A percentile compares a stretch with the other conserved stretches of the same genome.
These are phyloP conservation scores for Amphipoea lucens DNA, from an alignment of 2,888 invertebrate species.

Conservation along the genomic window DNA sequence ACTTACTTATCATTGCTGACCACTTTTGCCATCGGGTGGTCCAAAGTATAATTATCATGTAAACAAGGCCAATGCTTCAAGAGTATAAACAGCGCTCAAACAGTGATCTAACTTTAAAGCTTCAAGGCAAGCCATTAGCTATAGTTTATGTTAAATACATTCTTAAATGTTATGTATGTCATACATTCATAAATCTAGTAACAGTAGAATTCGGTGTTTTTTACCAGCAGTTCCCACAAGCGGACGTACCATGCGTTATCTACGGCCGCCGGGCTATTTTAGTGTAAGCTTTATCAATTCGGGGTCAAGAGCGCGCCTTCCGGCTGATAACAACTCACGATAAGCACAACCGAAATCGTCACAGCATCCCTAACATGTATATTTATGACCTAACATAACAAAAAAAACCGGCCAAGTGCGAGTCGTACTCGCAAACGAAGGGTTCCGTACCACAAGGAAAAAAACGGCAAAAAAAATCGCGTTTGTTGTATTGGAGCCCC, in stretches of 20 bases:
- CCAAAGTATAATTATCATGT: no score
- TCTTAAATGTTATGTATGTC: background rate
- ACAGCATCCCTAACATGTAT: conserved; percentile 84
- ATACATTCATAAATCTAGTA: conserved; percentile 7
- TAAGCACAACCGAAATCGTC: conserved; percentile 74
- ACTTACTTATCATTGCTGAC: background rate
- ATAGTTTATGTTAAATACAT: background rate
- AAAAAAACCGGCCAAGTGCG: conserved; percentile 43
- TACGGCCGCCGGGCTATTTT: conserved; percentile 74
- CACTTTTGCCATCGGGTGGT: background rate
- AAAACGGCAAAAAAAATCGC: no score
- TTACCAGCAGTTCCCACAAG: conserved; percentile 40
- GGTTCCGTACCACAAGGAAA: no score
- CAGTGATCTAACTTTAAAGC: background rate
- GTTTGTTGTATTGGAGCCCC: no score
- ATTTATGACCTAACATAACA: conserved; percentile 74
- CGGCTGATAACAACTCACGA: conserved; percentile 81
- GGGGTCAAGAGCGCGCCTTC: conserved; percentile 89
- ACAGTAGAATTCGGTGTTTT: conserved; percentile 22
- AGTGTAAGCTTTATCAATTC: conserved; percentile 79
- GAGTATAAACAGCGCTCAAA: background rate
- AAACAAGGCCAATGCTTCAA: background rate
- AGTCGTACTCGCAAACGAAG: no score
- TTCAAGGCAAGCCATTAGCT: conserved; percentile 8
- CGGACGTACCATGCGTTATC: conserved; percentile 70